These are phyloP conservation scores for Dryomyza anilis DNA, from an alignment of 2,888 invertebrate genomes.

Conservation along the genomic window DNA sequence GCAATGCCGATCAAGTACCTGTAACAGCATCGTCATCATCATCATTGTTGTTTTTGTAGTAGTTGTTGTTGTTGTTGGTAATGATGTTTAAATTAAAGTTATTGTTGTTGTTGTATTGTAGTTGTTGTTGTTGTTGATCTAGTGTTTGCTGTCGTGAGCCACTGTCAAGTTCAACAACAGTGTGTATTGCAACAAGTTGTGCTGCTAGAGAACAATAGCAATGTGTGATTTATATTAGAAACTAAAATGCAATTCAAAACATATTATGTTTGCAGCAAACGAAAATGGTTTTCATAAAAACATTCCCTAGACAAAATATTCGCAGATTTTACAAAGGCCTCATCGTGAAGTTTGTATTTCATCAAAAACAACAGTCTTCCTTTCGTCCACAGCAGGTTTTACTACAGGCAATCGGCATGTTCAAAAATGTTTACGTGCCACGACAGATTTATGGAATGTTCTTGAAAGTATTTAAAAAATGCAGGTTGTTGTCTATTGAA, in stretches of 20 bases:
- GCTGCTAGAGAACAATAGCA: conserved; percentile 40
- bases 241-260: background rate
- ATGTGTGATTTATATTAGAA: background rate
- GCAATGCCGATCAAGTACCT: too few relatives aligned
- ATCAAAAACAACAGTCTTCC: too few relatives aligned
- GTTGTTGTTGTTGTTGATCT: conserved; percentile 37
- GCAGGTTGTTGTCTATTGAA: too few relatives aligned
- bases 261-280: too few relatives aligned
- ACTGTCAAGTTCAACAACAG: conserved; percentile 41
- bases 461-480: too few relatives aligned
- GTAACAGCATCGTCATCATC: conserved; percentile 38
- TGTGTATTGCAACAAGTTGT: conserved; percentile 57
- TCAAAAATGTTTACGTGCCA: too few relatives aligned
- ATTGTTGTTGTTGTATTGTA: conserved; percentile 32
- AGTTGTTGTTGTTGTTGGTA: conserved; percentile 30
- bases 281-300: background rate
- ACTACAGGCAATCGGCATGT: too few relatives aligned
- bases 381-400: too few relatives aligned
- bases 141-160: conserved; percentile 42
- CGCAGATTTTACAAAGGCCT: too few relatives aligned
- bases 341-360: too few relatives aligned
- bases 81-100: conserved; percentile 20
- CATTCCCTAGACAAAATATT: background rate
- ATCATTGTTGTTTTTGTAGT: conserved; percentile 31
- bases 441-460: too few relatives aligned